Percentiles rank a stretch among this genome's conserved stretches.
Conservation (phyloP, 1,140 invertebrate genomes). For the Augochlora pura region DNA sequence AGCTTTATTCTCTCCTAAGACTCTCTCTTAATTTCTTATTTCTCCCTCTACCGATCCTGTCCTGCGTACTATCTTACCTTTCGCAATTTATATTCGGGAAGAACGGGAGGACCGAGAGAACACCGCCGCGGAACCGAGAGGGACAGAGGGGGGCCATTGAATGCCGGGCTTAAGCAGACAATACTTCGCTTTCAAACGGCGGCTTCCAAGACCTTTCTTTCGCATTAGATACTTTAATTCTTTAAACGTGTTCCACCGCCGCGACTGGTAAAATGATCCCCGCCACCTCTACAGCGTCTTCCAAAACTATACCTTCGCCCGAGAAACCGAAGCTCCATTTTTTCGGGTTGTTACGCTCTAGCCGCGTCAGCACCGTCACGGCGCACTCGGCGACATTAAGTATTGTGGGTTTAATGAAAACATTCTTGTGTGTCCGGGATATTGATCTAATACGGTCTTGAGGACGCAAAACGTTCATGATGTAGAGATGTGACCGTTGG, state of each 20-base stretch:
- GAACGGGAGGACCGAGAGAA: slow-evolving; percentile 29
- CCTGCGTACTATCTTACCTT: slow-evolving; percentile 61
- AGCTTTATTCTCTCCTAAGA: slow-evolving; percentile 81
- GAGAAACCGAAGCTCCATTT: not conserved
- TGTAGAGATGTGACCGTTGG: no score
- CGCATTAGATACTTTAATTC: slow-evolving; percentile 80
- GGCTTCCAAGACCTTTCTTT: slow-evolving; percentile 78
- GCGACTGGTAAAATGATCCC: slow-evolving; percentile 39
- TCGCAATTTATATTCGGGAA: slow-evolving; percentile 76
- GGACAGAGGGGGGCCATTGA: slow-evolving; percentile 68
- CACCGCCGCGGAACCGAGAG: slow-evolving; percentile 55
- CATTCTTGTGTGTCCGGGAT: no score
- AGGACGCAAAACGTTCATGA: no score
- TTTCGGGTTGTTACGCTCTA: slow-evolving; percentile 5
- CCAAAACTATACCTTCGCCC: slow-evolving; percentile 41
- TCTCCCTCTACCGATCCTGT: slow-evolving; percentile 71
- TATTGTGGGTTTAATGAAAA: no score
- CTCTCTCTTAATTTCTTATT: slow-evolving; percentile 81
- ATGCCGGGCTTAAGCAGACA: slow-evolving; percentile 79
- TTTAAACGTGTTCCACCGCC: slow-evolving; percentile 75
- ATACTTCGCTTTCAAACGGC: slow-evolving; percentile 79
- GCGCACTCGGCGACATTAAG: no score
- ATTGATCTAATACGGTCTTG: no score
- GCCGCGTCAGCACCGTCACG: no score
- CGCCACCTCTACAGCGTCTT: slow-evolving; percentile 20